Evolutionary conservation across 2,888 invertebrate species (phyloP), one percentile per base, ranked within the genome.

Genomic region (Drosophila kambysellisi): DNA sequence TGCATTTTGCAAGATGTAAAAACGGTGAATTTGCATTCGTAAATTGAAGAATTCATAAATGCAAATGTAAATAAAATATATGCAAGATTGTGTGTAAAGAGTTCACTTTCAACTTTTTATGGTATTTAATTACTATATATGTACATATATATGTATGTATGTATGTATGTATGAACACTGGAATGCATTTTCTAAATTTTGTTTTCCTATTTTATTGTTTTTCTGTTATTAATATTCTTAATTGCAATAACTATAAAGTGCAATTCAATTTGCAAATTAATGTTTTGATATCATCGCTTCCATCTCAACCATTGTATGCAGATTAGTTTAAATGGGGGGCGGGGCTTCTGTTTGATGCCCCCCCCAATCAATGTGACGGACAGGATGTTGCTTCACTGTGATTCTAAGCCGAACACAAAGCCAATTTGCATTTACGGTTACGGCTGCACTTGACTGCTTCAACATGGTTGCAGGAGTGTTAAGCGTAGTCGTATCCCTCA

Each of bases 361-460:
- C 20, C 20, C 20, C 15, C 57, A 68, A 57, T 69, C 50, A 65
- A 30, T 20, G 39, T 9, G 53, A 33, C 12, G 33, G 67, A 56
- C 52, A 51, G 61, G 1, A 20, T 46, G 56, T 37, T 56, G 67
- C 48, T 41, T 29, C 5, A 11, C 39, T 54, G 35, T 48, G 72
- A 73, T 70, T 70, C 41, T 51, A 30, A 60, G 51, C 54, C 51
- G 56, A 43, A 65, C 53, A 79, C 51, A 62, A 68, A 76, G 80
- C 58, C 76, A 80, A 80, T 80, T 80, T 80, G 69, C 83, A 71
- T 82, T 82, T 66, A 80, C 71, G 50, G 54, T 57, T 68, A 68
- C 56, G 56, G 15, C 30, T 68, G 68, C 67, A 67, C 54, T 56
- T 56, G 66, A 37, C 25, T 66, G 52, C 35, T 52, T 9, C 37